These are phyloP conservation scores for Diarsia mendica DNA, from an alignment of 2,888 invertebrate genomes.

Conservation along the genomic window DNA sequence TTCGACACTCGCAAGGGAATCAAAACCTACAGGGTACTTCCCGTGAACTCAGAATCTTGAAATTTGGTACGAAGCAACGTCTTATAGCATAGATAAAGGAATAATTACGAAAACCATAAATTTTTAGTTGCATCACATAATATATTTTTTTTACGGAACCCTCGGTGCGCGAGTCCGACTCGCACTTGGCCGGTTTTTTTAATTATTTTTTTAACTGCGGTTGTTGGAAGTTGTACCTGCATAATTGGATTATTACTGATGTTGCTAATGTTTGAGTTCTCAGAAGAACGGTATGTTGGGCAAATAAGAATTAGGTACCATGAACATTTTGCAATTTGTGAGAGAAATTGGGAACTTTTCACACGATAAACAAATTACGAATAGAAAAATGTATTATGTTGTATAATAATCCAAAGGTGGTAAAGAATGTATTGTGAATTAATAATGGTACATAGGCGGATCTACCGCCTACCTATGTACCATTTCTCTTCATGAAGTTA, in stretches of 20 bases:
- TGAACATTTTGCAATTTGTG: background rate
- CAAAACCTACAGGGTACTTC: no score
- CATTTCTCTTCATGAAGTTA: background rate
- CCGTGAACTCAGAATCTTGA: no score
- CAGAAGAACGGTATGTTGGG: background rate
- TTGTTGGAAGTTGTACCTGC: background rate
- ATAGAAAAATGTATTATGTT: background rate
- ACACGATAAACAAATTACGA: background rate
- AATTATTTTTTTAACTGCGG: slow-evolving; percentile 1
- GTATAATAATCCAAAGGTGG: background rate
- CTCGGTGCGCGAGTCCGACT: no score
- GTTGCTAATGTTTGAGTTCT: background rate
- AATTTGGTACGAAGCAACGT: no score
- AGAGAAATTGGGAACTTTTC: background rate
- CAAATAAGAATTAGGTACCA: background rate
- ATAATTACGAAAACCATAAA: no score
- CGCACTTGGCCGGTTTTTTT: no score
- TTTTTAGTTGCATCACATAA: no score
- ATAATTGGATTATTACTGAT: background rate
- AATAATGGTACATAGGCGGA: no score
- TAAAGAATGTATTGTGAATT: background rate
- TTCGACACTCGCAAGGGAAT: no score
- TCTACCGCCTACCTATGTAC: no score
- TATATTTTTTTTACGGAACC: no score
- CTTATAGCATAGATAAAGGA: no score